Evolutionary conservation across 37 sponge, comb jelly and placozoan species (phyloP).

Genomic region (Chondrilla cf. caribensis): DNA sequence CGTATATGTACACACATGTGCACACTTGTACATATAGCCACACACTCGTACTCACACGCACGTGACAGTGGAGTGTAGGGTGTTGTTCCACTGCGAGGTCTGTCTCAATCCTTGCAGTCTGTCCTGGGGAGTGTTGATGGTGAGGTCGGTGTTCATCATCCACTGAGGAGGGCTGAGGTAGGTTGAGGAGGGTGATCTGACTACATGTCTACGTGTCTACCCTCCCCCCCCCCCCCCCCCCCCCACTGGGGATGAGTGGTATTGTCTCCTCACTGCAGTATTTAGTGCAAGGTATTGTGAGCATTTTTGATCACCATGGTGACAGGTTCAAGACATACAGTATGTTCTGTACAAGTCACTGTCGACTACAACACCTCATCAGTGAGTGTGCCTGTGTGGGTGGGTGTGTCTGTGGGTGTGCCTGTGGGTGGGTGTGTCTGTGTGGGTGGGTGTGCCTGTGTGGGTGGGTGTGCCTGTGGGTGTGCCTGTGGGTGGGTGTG

Average conservation of each 20-base stretch:
- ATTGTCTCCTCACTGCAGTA: conserved; percentile 7
- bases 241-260: too few species aligned
- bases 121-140: neutral
- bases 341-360: conserved; percentile 67
- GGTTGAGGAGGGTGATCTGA: neutral
- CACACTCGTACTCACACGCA: neutral
- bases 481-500: too few species aligned
- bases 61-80: neutral
- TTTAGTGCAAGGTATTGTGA: conserved; percentile 28
- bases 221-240: neutral
- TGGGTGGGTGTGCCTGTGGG: too few species aligned
- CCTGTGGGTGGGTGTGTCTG: too few species aligned
- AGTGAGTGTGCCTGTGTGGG: conserved; percentile 3
- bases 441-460: too few species aligned
- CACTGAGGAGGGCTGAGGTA: neutral
- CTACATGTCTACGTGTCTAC: neutral
- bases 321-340: conserved; percentile 60
- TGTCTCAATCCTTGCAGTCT: neutral
- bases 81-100: neutral
- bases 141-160: neutral
- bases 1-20: too few species aligned
- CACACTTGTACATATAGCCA: too few species aligned
- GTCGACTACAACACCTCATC: conserved; percentile 2
- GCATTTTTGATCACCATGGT: conserved; percentile 31
- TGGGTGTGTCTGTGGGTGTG: too few species aligned